Percentiles rank a stretch among this genome's conserved stretches.
Conservation (phyloP, 2,113 vertebrate species). For the Lanius ludovicianus region DNA sequence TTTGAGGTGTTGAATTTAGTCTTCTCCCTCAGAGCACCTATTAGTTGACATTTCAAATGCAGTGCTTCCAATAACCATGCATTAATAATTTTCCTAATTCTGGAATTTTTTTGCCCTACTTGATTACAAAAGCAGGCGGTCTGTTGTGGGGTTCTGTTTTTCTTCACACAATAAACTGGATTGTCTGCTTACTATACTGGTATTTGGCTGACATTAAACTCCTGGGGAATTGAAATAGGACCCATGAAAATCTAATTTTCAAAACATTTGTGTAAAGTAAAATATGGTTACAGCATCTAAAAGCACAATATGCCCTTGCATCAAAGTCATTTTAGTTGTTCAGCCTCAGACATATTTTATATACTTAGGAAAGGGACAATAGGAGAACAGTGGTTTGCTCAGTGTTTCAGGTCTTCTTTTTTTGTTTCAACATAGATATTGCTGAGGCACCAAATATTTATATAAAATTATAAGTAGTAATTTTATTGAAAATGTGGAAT, state of each 20-base stretch:
- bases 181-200: slow-evolving; percentile 74
- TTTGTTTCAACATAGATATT: neutral
- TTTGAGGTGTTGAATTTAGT: neutral
- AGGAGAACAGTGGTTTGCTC: neutral
- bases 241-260: slow-evolving; percentile 74
- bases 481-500: neutral
- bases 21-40: neutral
- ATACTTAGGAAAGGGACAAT: neutral
- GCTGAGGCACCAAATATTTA: neutral
- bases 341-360: neutral
- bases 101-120: slow-evolving; percentile 10
- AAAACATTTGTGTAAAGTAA: slow-evolving; percentile 73
- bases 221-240: slow-evolving; percentile 72
- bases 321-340: neutral
- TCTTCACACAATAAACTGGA: slow-evolving; percentile 75
- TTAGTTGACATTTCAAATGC: slow-evolving; percentile 51
- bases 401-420: neutral
- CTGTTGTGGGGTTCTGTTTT: slow-evolving; percentile 78
- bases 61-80: slow-evolving; percentile 57
- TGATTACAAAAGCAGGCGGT: slow-evolving; percentile 81
- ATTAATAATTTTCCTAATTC: slow-evolving; percentile 66
- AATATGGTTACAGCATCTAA: slow-evolving; percentile 26
- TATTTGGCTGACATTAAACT: slow-evolving; percentile 74
- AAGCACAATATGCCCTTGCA: neutral
- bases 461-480: neutral